Base-by-base conservation (phyloP, 2,113 vertebrate genomes). In the Peromyscus leucopus region DNA sequence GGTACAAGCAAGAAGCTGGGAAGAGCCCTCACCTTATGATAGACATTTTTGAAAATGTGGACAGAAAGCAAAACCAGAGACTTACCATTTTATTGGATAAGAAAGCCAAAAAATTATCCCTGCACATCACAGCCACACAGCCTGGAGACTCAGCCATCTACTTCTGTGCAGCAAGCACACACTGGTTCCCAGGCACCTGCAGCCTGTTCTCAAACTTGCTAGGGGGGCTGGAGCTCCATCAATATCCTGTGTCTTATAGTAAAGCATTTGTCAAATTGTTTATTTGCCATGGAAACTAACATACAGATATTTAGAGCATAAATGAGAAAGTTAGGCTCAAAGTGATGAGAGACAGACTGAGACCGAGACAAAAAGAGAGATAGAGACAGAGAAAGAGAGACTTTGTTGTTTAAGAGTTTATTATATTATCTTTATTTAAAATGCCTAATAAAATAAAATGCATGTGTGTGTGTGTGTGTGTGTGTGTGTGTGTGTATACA, bases 1-100 rank as follows among this genome's bases (percentile, higher is more conserved):
- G 96, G 91, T 96, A 91, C 28, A 96, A 96, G 19, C 69, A 94
- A 72, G 89, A 89, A 63, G 2, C 55, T 83, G 93, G 96, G 13
- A 95, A 79, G 80, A 17, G 90, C 55, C 93, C 1, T 2, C 74
- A 88, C 7, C 1, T 61, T 15, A 10, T 96, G 26, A 90, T 55
- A 83, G 15, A 21, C 19, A 93, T 92, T 87, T 19, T 0, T 71
- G 75, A 92, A 93, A 87, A 28, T 55, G 0, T 0, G 31, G 55
- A 12, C 8, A 63, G 8, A 57, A 80, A 79, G 1, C 0, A 78
- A 83, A 67, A 0, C 1, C 31, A 7, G 75, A 76, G 92, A 72
- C 4, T 97, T 31, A 93, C 17, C 0, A 19, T 84, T 61, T 21
- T 59, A 3, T 1, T 97, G 51, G 24, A 92, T 5, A 91, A 71